Conservation (phyloP, 2,888 invertebrate genomes). For the Megastigmus dorsalis region DNA sequence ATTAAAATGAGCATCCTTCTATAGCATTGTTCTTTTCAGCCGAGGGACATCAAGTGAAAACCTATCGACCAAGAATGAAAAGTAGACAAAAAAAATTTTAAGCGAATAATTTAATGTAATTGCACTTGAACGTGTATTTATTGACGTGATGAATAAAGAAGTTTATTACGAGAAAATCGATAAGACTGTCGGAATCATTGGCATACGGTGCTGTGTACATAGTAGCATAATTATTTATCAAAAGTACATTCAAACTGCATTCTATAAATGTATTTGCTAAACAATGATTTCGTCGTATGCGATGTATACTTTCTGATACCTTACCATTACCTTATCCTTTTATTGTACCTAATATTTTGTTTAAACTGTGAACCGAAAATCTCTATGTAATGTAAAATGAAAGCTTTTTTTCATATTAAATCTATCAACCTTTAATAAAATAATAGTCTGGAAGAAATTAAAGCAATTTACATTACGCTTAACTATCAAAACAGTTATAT, state of each 20-base stretch:
- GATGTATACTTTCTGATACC: no score
- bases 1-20: conserved; percentile 64
- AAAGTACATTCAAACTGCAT: background rate
- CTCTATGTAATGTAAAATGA: no score
- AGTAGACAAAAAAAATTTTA: conserved; percentile 36
- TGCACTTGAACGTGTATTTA: conserved; percentile 59
- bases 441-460: no score
- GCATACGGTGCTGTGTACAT: no score
- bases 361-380: no score
- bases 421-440: no score
- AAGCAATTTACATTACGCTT: no score
- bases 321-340: no score
- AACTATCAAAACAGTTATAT: no score
- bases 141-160: conserved; percentile 61
- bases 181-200: conserved; percentile 20
- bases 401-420: no score
- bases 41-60: conserved; percentile 58
- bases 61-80: conserved; percentile 46
- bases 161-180: conserved; percentile 53
- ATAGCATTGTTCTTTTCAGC: conserved; percentile 73
- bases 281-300: conserved; percentile 8
- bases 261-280: background rate
- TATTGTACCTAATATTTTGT: no score
- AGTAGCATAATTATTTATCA: conserved; percentile 12
- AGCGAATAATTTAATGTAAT: conserved; percentile 53